Base-by-base conservation (phyloP, 2,113 vertebrate genomes). In the Leptobrachium leishanense region DNA sequence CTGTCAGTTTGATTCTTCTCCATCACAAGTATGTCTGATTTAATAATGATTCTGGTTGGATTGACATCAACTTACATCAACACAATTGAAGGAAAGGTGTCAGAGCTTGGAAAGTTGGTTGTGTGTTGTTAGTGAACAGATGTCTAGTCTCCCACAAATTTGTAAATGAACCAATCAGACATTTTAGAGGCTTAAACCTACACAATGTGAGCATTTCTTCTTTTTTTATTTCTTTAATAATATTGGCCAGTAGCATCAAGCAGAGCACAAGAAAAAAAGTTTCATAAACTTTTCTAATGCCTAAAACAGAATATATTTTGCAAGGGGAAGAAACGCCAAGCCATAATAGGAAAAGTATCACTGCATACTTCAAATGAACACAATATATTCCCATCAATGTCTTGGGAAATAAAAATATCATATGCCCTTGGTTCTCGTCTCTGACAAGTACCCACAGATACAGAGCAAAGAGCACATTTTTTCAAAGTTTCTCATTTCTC, bases 301-400 rank as follows among this genome's bases (percentile, higher is more conserved):
- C 69, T 79, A 72, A 77, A 72, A 79, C 76, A 79, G 76, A 72
- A 79, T 43, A 20, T 43, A 63, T 65, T 55, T 79, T 39, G 53
- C 77, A 42, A 12, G 59, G 59, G 57, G 44, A 79, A 79, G 69
- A 41, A 71, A 78, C 63, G 50, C 59, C 69, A 72, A 72, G 44
- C 77, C 76, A 71, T 77, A 77, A 77, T 77, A 77, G 76, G 76
- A 53, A 77, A 77, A 46, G 54, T 71, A 70, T 70, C 68, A n/a
- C 55, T 20, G 54, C 40, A 15, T 79, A 72, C 20, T 72, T 79
- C 54, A 11, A 72, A 64, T 63, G 55, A 72, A 64, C 59, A 72
- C 77, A 79, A 65, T 10, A 46, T 72, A 72, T 72, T 72, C 44
- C 77, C 68, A 79, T 72, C 59, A 72, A 44, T 72, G 42, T 65